Evolutionary conservation across 2,797 vertebrate genomes (phyloP).

Genomic region (Chaenodraco wilsoni): DNA sequence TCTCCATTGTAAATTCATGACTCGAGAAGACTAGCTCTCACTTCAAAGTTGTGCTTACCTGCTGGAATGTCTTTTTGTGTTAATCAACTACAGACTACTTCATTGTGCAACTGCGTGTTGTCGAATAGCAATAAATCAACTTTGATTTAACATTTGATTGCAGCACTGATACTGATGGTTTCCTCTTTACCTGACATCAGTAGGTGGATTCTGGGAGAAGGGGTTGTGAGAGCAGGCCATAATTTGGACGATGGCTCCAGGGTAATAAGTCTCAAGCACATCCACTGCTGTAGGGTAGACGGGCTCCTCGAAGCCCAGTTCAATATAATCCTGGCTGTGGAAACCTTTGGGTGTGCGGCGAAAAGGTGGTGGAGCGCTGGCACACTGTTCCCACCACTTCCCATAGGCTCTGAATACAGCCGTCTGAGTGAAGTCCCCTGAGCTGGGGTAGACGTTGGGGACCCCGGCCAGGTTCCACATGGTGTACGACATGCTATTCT

Average conservation of each 20-base stretch:
- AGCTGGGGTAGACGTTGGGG: constrained; percentile 97
- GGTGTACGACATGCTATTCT: constrained; percentile 99
- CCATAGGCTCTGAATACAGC: constrained; percentile 97
- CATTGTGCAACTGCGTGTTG: not conserved
- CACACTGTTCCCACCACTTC: constrained; percentile 94
- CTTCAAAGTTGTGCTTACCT: not conserved
- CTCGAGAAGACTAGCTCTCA: not conserved
- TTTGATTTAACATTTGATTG: not conserved
- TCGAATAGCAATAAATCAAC: not conserved
- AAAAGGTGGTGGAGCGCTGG: constrained; percentile 87
- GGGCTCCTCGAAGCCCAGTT: constrained; percentile 94
- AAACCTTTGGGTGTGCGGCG: constrained; percentile 89
- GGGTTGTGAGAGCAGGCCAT: constrained; percentile 97
- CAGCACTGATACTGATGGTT: not conserved
- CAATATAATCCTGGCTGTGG: constrained; percentile 94
- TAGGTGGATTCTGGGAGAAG: constrained; percentile 91
- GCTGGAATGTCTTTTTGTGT: not conserved
- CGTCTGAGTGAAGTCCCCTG: constrained; percentile 97
- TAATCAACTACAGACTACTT: not conserved
- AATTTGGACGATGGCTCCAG: constrained; percentile 95
- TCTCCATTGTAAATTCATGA: not conserved
- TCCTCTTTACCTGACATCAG: constrained; percentile 92
- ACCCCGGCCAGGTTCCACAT: constrained; percentile 98
- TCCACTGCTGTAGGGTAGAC: constrained; percentile 97
- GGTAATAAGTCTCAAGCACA: constrained; percentile 97